These are phyloP conservation scores for Poecilus cupreus DNA, from an alignment of 2,888 invertebrate genomes.

Conservation along the genomic window DNA sequence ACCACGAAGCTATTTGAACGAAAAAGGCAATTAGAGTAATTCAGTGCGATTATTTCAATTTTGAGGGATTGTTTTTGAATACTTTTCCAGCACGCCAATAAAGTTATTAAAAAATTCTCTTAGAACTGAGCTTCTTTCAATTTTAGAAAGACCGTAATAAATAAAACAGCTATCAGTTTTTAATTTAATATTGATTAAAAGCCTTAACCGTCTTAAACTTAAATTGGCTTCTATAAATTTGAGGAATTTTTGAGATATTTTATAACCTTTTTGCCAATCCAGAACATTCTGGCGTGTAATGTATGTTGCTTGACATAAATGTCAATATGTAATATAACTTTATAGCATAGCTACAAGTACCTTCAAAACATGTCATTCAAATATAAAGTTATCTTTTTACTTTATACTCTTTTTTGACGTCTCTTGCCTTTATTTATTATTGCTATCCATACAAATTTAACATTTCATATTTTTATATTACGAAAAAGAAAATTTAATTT, in stretches of 20 bases:
- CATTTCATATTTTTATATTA: neutral
- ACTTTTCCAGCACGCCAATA: no score
- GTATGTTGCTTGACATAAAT: neutral
- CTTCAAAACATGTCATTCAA: conserved; percentile 9
- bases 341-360: neutral
- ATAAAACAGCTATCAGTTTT: no score
- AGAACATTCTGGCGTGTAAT: neutral
- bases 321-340: conserved; percentile 14
- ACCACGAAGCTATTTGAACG: no score
- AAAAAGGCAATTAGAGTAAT: no score
- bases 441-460: neutral
- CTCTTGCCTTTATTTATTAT: conserved; percentile 1
- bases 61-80: no score
- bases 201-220: neutral
- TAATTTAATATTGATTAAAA: neutral
- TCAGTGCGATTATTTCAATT: no score
- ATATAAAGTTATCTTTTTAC: conserved; percentile 14
- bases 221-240: neutral
- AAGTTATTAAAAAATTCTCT: no score
- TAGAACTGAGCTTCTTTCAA: no score
- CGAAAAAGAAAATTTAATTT: neutral
- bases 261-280: neutral
- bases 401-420: neutral
- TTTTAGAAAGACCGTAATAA: no score
- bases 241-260: neutral